A percentile compares a stretch with the other conserved stretches of the same genome.
Conservation (phyloP, 2,113 vertebrate genomes). For the Haemorhous mexicanus region DNA sequence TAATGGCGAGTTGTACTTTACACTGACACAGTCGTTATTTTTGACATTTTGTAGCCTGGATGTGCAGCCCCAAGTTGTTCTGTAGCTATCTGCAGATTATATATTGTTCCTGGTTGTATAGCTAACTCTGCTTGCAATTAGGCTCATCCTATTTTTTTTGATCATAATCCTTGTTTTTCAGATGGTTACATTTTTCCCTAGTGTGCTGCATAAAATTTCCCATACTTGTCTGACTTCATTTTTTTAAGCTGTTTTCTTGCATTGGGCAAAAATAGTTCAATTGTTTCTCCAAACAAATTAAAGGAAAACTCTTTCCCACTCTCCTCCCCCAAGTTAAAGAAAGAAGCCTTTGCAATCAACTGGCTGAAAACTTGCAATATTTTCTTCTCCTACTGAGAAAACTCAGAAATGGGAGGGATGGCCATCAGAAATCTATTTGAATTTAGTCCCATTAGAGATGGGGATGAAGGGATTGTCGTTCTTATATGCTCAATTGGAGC, state of each 20-base stretch:
- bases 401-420: background rate
- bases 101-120: background rate
- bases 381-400: background rate
- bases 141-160: background rate
- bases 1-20: background rate
- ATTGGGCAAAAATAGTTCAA: background rate
- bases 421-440: background rate
- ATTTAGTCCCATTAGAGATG: background rate
- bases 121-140: background rate
- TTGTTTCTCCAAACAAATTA: background rate
- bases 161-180: background rate
- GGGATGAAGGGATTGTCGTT: background rate
- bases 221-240: background rate
- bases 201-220: background rate
- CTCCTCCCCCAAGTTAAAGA: background rate
- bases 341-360: background rate
- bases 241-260: background rate
- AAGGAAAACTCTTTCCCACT: background rate
- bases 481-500: background rate
- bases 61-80: background rate
- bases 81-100: background rate
- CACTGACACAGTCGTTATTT: background rate
- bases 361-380: background rate
- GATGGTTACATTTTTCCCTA: background rate
- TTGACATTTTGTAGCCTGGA: background rate